These are phyloP conservation scores for Carettochelys insculpta DNA, from an alignment of 2,113 vertebrate species.

Conservation along the genomic window DNA sequence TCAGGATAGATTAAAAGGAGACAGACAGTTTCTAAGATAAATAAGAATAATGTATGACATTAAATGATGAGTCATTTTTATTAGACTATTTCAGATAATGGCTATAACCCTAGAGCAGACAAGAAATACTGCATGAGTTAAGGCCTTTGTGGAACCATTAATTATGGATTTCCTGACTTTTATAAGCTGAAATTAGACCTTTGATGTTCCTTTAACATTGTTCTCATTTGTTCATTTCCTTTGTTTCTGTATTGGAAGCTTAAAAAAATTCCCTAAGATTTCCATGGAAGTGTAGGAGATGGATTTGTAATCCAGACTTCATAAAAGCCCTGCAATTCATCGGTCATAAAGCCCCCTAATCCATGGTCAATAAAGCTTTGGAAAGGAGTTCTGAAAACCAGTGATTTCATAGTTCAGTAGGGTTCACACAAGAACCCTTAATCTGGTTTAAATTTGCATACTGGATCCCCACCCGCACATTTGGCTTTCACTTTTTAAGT, in stretches of 20 bases:
- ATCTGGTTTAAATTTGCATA: conserved; percentile 45
- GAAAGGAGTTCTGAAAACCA: conserved; percentile 49
- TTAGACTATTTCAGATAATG: neutral
- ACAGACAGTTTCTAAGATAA: conserved; percentile 53
- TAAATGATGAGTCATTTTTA: conserved; percentile 66
- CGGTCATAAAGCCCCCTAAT: conserved; percentile 65
- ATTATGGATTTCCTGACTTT: conserved; percentile 70
- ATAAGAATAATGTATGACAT: conserved; percentile 54
- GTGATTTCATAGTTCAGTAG: conserved; percentile 63
- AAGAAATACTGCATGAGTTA: conserved; percentile 11
- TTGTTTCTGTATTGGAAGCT: conserved; percentile 71
- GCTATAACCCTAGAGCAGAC: conserved; percentile 50
- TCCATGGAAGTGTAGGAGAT: conserved; percentile 51
- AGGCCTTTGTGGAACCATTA: conserved; percentile 66
- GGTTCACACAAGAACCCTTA: conserved; percentile 55
- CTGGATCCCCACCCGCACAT: conserved; percentile 49
- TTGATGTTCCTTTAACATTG: conserved; percentile 68
- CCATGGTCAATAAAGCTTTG: conserved; percentile 67
- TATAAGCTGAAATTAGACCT: conserved; percentile 55
- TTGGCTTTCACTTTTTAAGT: conserved; percentile 42
- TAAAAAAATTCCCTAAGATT: conserved; percentile 65
- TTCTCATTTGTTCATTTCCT: conserved; percentile 68
- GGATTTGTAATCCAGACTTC: conserved; percentile 26
- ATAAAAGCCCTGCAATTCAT: conserved; percentile 64
- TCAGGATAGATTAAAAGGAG: conserved; percentile 34